Base-by-base conservation (phyloP, 2,797 vertebrate genomes). In the Rhynchonycteris naso region DNA sequence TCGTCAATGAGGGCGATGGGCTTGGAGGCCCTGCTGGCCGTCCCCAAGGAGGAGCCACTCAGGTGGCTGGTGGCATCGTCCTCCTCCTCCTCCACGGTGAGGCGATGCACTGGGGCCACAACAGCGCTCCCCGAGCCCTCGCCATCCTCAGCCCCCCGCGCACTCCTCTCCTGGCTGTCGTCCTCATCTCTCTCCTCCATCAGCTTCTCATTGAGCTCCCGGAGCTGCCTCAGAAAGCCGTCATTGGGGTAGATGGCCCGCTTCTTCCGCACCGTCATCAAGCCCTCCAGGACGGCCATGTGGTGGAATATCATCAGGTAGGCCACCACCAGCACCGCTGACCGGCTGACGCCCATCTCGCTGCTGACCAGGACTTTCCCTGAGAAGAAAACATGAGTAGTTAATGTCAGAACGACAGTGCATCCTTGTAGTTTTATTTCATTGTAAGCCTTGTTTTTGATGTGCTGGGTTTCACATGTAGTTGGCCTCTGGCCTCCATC, bases 221-320 rank as follows among this genome's bases (percentile, higher is more conserved):
- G 98, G 38, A 99, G 98, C 98, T 99, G 99, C 98, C 99, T 99
- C 81, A 99, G 98, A 98, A 99, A 99, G 87, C 99, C 99, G 0
- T 99, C 99, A 0, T 99, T 99, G 95, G 99, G 99, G 97, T 98
- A 98, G 98, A 99, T 98, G 94, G 99, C 97, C 0, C 99, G 99
- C 87, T 99, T 99, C 96, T 98, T 99, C 83, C 99, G 98, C 71
- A 99, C 96, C 1, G 99, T 98, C 90, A 98, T 98, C 96, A 99
- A 95, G 0, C 99, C 99, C 91, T 99, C 99, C 98, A 99, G 98
- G 96, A 99, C 94, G 43, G 98, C 98, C 99, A 99, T 99, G 97
- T 99, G 98, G 93, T 99, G 99, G 98, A 99, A 99, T 97, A 99
- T 99, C 99, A 99, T 99, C 94, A 99, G 98, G 97, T 99, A 99